Base-by-base conservation (phyloP, 2,888 invertebrate species). In the Drosophila mettleri region DNA sequence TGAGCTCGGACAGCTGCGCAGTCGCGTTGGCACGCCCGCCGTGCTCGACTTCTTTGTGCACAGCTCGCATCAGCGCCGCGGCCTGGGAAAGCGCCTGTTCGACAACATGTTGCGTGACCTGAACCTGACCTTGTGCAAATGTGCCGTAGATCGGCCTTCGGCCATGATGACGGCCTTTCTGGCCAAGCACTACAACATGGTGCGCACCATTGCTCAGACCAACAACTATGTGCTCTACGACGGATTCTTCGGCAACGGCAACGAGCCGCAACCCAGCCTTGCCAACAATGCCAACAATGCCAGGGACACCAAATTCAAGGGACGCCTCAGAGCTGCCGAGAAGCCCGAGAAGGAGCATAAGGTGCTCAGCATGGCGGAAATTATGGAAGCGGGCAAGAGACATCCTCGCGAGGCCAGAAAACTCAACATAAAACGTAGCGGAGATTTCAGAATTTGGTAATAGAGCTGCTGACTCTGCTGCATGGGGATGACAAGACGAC, bases 111-210 rank as follows among this genome's bases (percentile, higher is more conserved):
- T 94, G 61, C 91, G 96, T 95, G 95, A 95, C 65, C 94, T 95
- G 91, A 93, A 94, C 48, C 92, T 94, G n/a, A 90, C 91, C 43
- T 95, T 96, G 0, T 93, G 94, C 8, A 94, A 96, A 89, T 92
- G 98, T 80, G 98, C 98, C 0, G 96, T 98, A 67, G 98, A 99
- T 92, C 94, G 97, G 18, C 98, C 98, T 0, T 98, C 98, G 0
- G 94, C 95, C 27, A 97, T 97, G 90, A 95, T 98, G 90, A 93
- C 96, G 65, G 94, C 94, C 29, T 99, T 99, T 92, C 93, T 99
- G 24, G 93, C 93, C 33, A 97, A 96, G 89, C 96, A 98, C 91
- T 98, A 97, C 91, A 93, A 93, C 20, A 60, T 93, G 14, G 74
- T 74, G 0, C 86, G 93, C 12, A 94, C 95, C 14, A 94, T 97